Evolutionary conservation across 2,888 invertebrate species (phyloP).

Genomic region (Noctua fimbriata): DNA sequence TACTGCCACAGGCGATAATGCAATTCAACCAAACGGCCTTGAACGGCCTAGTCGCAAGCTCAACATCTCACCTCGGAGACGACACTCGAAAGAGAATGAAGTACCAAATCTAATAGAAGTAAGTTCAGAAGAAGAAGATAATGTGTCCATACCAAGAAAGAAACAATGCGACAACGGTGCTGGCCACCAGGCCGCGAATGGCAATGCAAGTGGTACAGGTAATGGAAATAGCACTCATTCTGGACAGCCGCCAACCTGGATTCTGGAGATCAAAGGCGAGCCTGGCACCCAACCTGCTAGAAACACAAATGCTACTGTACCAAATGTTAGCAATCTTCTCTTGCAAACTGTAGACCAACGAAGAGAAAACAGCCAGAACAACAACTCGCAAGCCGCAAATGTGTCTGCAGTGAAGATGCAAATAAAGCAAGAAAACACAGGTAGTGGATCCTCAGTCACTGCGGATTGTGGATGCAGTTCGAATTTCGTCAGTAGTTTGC

Average conservation of each 20-base stretch:
- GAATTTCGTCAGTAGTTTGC: slow-evolving; percentile 52
- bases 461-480: slow-evolving; percentile 61
- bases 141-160: slow-evolving; percentile 77
- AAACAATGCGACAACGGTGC: slow-evolving; percentile 76
- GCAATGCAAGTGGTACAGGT: slow-evolving; percentile 56
- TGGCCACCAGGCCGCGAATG: slow-evolving; percentile 38
- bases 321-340: slow-evolving; percentile 58
- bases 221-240: slow-evolving; percentile 51
- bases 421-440: slow-evolving; percentile 74
- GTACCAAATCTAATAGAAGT: slow-evolving; percentile 84
- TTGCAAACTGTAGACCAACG: slow-evolving; percentile 52
- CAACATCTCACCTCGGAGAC: slow-evolving; percentile 85
- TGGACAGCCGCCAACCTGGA: slow-evolving; percentile 53
- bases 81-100: slow-evolving; percentile 84
- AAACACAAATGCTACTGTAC: slow-evolving; percentile 59
- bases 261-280: slow-evolving; percentile 80
- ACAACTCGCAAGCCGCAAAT: slow-evolving; percentile 47
- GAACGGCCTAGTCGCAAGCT: slow-evolving; percentile 86
- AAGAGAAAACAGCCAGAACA: slow-evolving; percentile 53
- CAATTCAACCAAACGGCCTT: slow-evolving; percentile 69
- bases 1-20: slow-evolving; percentile 49
- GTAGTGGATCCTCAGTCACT: slow-evolving; percentile 56
- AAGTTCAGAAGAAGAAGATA: slow-evolving; percentile 88
- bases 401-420: slow-evolving; percentile 52
- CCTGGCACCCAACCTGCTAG: slow-evolving; percentile 72